Evolutionary conservation across 2,113 vertebrate genomes (phyloP).

Genomic region (Myanophis thanlyinensis): DNA sequence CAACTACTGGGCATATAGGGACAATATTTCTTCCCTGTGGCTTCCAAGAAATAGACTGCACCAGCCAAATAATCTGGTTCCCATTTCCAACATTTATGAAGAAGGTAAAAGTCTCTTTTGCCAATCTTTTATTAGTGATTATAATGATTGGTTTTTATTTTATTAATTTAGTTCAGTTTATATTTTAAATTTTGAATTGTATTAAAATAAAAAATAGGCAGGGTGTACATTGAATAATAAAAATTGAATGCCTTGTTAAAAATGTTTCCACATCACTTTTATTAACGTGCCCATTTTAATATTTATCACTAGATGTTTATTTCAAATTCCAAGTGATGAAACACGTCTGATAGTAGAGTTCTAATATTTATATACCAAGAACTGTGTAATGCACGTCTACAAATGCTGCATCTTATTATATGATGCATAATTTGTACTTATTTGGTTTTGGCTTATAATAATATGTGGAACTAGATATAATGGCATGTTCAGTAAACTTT

Average conservation of each 20-base stretch:
- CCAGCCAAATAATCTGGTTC: neutral
- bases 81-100: neutral
- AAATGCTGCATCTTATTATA: neutral
- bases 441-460: neutral
- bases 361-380: neutral
- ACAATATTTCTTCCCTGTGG: neutral
- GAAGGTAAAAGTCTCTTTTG: neutral
- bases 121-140: neutral
- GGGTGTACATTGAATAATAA: neutral
- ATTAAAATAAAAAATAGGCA: neutral
- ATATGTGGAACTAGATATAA: neutral
- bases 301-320: neutral
- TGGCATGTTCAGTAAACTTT: neutral
- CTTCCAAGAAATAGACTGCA: neutral
- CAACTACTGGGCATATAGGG: neutral
- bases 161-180: neutral
- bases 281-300: neutral
- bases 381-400: neutral
- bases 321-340: neutral
- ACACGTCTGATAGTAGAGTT: neutral
- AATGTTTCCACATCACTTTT: neutral
- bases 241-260: neutral
- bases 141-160: neutral
- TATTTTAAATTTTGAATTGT: neutral
- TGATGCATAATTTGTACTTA: neutral